Evolutionary conservation across 2,113 vertebrate species (phyloP).

Genomic region (Sylvia atricapilla): DNA sequence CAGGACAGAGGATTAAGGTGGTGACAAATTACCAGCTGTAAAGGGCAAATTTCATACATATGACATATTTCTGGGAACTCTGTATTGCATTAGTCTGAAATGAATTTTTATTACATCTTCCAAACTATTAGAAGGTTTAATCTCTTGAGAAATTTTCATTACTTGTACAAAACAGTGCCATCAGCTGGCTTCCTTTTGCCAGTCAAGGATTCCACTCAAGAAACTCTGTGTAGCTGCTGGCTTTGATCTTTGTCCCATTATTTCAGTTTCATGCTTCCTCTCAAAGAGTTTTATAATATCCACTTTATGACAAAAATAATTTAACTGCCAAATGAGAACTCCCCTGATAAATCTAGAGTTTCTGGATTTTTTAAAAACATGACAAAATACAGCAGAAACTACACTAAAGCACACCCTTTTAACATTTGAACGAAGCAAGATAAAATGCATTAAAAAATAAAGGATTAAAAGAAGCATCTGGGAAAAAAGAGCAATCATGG

Average conservation of each 20-base stretch:
- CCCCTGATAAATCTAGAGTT: background rate
- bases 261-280: background rate
- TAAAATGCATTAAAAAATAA: background rate
- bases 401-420: background rate
- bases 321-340: conserved; percentile 17
- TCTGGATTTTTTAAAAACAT: background rate
- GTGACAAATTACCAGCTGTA: background rate
- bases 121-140: background rate
- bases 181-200: background rate
- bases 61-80: background rate
- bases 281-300: conserved; percentile 3
- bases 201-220: background rate
- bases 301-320: conserved; percentile 29
- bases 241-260: conserved; percentile 51
- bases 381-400: background rate
- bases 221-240: background rate
- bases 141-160: conserved; percentile 31
- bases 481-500: background rate
- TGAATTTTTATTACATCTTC: conserved; percentile 3
- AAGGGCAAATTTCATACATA: background rate
- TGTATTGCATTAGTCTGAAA: background rate
- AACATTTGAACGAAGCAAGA: background rate
- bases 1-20: background rate
- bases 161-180: background rate
- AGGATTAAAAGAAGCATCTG: background rate